Conservation (phyloP, 2,888 invertebrate species). For the Esperia sulphurella region DNA sequence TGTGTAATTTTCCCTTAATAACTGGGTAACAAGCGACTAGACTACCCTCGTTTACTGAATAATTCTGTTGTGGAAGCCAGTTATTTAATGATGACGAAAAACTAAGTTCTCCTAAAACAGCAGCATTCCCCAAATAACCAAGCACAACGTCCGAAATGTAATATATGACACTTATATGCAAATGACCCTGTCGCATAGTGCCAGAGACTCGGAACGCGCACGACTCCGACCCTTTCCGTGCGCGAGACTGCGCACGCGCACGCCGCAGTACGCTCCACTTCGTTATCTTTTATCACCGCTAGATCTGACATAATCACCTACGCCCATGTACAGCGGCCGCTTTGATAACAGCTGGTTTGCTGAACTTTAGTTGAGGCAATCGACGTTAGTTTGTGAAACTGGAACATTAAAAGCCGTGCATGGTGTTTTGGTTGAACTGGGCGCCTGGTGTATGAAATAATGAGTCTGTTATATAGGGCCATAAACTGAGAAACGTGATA, state of each 20-base stretch:
- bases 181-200: neutral
- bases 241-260: neutral
- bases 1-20: too few relatives aligned
- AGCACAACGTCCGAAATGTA: too few relatives aligned
- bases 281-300: slow-evolving; percentile 21
- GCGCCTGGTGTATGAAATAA: too few relatives aligned
- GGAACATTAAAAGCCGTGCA: neutral
- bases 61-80: too few relatives aligned
- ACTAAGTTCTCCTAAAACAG: too few relatives aligned
- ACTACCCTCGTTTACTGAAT: too few relatives aligned
- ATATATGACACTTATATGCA: neutral
- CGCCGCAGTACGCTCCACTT: slow-evolving; percentile 3
- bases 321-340: neutral
- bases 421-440: too few relatives aligned
- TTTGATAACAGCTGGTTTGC: slow-evolving; percentile 1
- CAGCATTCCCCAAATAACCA: too few relatives aligned
- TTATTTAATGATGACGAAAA: too few relatives aligned
- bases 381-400: neutral
- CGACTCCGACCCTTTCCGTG: slow-evolving; percentile 22
- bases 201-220: slow-evolving; percentile 8
- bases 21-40: too few relatives aligned
- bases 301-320: slow-evolving; percentile 12
- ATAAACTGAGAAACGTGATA: too few relatives aligned
- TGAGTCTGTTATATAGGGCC: too few relatives aligned
- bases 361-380: neutral